phyloP scores from a whole-genome alignment of 2,888 invertebrate species.

The Patella caerulea region DNA sequence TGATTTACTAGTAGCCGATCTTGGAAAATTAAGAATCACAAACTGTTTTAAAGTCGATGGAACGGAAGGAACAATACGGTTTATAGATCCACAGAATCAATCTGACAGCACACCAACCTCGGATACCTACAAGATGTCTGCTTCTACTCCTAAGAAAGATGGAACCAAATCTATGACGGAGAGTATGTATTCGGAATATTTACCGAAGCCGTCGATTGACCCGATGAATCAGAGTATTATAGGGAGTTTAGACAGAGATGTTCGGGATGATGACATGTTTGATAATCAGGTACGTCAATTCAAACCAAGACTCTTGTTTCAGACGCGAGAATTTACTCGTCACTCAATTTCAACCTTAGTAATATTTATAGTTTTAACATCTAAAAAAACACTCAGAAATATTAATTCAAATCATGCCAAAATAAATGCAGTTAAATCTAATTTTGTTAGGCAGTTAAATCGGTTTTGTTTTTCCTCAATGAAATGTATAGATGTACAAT shows the following conservation, averaged over 20 bases:
- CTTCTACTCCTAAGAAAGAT: conserved; percentile 6
- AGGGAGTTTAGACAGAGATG: conserved; percentile 63
- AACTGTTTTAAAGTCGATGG: conserved; percentile 80
- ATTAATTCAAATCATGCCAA: too few species aligned
- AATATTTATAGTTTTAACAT: too few species aligned
- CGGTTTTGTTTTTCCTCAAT: too few species aligned
- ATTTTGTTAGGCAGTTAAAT: too few species aligned
- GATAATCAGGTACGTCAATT: not conserved
- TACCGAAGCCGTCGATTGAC: conserved; percentile 42
- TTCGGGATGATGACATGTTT: conserved; percentile 41
- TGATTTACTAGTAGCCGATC: conserved; percentile 84
- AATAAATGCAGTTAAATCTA: too few species aligned
- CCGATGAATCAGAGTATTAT: conserved; percentile 67
- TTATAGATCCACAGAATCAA: conserved; percentile 21
- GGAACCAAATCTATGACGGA: conserved; percentile 47
- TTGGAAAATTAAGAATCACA: conserved; percentile 83
- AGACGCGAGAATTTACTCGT: too few species aligned
- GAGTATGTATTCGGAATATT: conserved; percentile 49
- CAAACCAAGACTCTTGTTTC: too few species aligned
- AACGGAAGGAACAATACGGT: conserved; percentile 52
- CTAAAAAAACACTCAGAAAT: too few species aligned
- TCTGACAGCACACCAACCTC: conserved; percentile 14
- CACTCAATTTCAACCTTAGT: too few species aligned
- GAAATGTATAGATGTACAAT: too few species aligned
- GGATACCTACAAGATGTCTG: not conserved